phyloP scores from a whole-genome alignment of 2,797 vertebrate species.

The Enteromius radiatus region DNA sequence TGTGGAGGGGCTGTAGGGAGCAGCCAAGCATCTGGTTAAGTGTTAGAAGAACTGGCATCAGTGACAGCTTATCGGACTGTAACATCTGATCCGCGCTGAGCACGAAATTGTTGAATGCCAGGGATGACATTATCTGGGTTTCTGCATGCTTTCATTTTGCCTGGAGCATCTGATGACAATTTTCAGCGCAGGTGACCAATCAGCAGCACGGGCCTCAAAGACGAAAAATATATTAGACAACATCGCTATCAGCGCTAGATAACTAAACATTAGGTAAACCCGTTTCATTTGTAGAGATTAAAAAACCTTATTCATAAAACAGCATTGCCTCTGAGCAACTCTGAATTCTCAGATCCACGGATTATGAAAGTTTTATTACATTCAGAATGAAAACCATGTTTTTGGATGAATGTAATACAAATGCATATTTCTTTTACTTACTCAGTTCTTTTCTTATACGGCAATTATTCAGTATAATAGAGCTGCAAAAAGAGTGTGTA shows the following conservation, averaged over 20 bases:
- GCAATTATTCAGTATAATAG: conserved; percentile 13
- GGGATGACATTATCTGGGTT: conserved; percentile 58
- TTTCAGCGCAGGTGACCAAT: conserved; percentile 32
- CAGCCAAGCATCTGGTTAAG: conserved; percentile 40
- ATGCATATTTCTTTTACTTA: background rate
- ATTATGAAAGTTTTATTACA: background rate
- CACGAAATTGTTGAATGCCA: conserved; percentile 46
- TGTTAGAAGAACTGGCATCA: conserved; percentile 38
- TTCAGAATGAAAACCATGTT: conserved; percentile 20
- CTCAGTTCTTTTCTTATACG: background rate
- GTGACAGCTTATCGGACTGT: conserved; percentile 57
- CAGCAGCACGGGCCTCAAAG: background rate
- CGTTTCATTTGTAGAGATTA: background rate
- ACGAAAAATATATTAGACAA: background rate
- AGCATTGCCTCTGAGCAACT: background rate
- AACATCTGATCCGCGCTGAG: conserved; percentile 49
- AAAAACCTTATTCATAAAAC: background rate
- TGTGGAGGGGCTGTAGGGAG: conserved; percentile 29
- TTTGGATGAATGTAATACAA: conserved; percentile 20
- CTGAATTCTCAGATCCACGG: background rate
- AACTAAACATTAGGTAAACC: background rate
- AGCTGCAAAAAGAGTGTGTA: conserved; percentile 10
- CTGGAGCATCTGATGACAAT: conserved; percentile 46
- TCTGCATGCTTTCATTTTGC: conserved; percentile 26
- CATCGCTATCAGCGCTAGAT: background rate